phyloP scores from a whole-genome alignment of 2,113 vertebrate species.

The Equus quagga region DNA sequence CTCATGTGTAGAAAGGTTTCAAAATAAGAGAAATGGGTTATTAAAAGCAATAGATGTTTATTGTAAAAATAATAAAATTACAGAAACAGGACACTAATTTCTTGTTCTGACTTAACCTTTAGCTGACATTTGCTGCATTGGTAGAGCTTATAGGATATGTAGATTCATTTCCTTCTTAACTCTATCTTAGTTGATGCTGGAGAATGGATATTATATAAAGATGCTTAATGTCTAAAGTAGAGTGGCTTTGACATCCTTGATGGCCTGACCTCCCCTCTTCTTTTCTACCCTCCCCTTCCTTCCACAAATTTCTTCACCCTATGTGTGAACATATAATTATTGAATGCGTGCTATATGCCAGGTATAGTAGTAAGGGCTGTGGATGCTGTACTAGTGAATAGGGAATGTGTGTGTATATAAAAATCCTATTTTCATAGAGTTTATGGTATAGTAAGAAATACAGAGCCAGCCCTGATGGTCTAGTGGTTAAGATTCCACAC shows the following conservation, averaged over 20 bases:
- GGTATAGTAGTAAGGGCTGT: not conserved
- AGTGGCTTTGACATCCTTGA: not conserved
- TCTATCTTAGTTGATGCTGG: not conserved
- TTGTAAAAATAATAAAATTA: slow-evolving; percentile 22
- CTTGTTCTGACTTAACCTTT: not conserved
- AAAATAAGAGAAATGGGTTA: not conserved
- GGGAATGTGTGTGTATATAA: not conserved
- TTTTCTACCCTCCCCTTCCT: not conserved
- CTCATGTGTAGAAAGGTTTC: not conserved
- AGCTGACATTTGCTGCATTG: not conserved
- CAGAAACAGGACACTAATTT: not conserved
- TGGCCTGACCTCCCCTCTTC: not conserved
- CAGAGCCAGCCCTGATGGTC: too few relatives aligned
- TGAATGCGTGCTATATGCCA: not conserved
- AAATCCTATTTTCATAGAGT: not conserved
- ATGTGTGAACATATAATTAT: not conserved
- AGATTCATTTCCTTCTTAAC: not conserved
- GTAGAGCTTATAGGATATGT: not conserved
- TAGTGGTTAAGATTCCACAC: too few relatives aligned
- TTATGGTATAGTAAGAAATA: not conserved
- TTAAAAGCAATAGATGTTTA: not conserved
- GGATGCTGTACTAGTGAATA: not conserved
- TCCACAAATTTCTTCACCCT: not conserved
- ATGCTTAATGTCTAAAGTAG: not conserved
- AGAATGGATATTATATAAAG: not conserved